These are phyloP conservation scores for Cetoscarus ocellatus DNA, from an alignment of 2,797 vertebrate species.

Conservation along the genomic window DNA sequence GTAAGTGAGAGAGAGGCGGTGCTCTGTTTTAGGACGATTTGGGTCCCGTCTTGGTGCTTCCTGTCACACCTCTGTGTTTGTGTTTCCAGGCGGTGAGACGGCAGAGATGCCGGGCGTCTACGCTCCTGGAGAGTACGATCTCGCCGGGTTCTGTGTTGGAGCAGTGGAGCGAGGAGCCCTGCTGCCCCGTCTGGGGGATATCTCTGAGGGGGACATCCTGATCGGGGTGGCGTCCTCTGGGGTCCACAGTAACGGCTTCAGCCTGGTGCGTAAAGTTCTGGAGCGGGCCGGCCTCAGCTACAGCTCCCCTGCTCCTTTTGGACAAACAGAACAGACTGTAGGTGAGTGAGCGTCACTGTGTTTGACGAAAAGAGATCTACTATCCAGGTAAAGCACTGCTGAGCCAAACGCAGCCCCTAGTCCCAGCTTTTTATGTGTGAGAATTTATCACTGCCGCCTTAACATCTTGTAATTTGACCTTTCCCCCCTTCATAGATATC, in stretches of 20 bases:
- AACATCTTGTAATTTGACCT: no score
- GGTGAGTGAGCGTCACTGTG: conserved; percentile 77
- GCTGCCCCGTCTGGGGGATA: conserved; percentile 88
- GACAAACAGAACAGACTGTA: conserved; percentile 83
- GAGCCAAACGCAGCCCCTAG: no score
- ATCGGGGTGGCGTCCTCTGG: conserved; percentile 94
- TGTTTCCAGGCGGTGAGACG: conserved; percentile 91
- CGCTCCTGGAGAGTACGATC: conserved; percentile 90
- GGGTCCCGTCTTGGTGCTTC: no score
- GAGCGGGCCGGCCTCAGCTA: conserved; percentile 84
- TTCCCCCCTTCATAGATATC: no score
- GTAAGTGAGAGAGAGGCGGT: conserved; percentile 73
- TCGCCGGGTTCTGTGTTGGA: conserved; percentile 95
- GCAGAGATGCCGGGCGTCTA: conserved; percentile 98
- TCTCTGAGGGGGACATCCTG: conserved; percentile 88
- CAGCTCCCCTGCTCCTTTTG: conserved; percentile 84
- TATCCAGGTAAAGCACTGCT: no score
- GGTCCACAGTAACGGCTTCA: conserved; percentile 97
- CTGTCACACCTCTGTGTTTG: neutral
- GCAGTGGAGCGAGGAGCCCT: conserved; percentile 89
- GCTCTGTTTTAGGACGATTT: neutral
- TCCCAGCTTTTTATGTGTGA: no score
- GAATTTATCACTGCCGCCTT: no score
- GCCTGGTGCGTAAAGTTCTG: conserved; percentile 93
- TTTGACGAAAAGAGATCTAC: no score